Evolutionary conservation across 1,140 invertebrate genomes (phyloP).

Genomic region (Olivierus martensii): DNA sequence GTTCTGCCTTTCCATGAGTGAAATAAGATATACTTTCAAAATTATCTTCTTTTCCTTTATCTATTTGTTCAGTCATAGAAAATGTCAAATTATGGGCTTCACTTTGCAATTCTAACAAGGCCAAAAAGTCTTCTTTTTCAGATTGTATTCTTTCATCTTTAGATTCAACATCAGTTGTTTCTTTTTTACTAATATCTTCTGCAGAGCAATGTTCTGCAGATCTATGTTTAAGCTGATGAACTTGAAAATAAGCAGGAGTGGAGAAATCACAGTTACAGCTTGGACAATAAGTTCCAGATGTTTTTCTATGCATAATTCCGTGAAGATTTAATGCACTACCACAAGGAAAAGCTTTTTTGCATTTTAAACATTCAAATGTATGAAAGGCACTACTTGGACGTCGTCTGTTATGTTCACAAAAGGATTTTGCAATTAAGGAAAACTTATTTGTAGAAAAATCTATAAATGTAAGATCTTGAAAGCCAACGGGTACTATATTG

Average conservation of each 20-base stretch:
- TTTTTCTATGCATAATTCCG: not conserved
- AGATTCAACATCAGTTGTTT: not conserved
- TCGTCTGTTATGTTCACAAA: slow-evolving; percentile 52
- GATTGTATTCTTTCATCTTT: not conserved
- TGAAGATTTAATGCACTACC: slow-evolving; percentile 40
- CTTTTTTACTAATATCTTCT: slow-evolving; percentile 9
- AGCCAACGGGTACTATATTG: slow-evolving; percentile 34
- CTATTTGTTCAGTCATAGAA: not conserved
- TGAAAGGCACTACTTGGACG: slow-evolving; percentile 43
- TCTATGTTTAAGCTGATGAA: slow-evolving; percentile 29
- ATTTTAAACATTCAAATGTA: slow-evolving; percentile 54
- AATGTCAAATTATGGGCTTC: slow-evolving; percentile 17
- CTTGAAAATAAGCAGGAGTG: slow-evolving; percentile 22
- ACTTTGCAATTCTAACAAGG: slow-evolving; percentile 52
- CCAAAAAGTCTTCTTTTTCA: slow-evolving; percentile 52
- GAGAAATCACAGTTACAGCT: slow-evolving; percentile 29
- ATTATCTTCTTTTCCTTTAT: slow-evolving; percentile 9
- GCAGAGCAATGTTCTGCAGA: slow-evolving; percentile 20
- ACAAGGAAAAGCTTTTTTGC: slow-evolving; percentile 57
- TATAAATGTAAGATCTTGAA: slow-evolving; percentile 57
- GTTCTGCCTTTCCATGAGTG: slow-evolving; percentile 31
- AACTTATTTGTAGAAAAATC: slow-evolving; percentile 66
- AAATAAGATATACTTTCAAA: slow-evolving; percentile 19
- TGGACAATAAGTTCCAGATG: slow-evolving; percentile 5
- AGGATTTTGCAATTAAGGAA: slow-evolving; percentile 52